A percentile compares a stretch with the other conserved stretches of the same genome.
These are phyloP conservation scores for Dolichotis patagonum DNA, from an alignment of 2,113 vertebrate genomes.

Conservation along the genomic window DNA sequence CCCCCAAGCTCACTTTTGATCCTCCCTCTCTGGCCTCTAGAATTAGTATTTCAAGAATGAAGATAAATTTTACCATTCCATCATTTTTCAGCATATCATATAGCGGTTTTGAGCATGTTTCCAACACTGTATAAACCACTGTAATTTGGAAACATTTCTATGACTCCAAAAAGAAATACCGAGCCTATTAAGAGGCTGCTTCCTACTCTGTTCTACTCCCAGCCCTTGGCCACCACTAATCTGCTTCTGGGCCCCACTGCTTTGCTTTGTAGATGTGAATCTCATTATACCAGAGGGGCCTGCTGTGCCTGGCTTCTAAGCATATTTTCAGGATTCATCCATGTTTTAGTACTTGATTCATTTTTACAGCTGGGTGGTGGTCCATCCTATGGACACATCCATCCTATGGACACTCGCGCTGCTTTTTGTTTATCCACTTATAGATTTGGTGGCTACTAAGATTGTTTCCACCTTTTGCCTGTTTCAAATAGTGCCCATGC, in stretches of 20 bases:
- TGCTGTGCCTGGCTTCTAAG: background rate
- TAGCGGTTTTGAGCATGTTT: background rate
- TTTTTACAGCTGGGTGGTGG: background rate
- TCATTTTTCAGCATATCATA: background rate
- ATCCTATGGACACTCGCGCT: background rate
- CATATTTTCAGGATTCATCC: background rate
- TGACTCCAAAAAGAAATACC: background rate
- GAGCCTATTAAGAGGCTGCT: background rate
- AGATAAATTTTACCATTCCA: background rate
- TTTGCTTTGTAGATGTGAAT: background rate
- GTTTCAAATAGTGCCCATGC: background rate
- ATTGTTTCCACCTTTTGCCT: background rate
- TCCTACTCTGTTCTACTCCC: background rate
- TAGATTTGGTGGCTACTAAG: background rate
- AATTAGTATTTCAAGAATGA: background rate
- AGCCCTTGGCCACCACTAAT: background rate
- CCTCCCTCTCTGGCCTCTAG: background rate
- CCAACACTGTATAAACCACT: background rate
- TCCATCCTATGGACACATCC: background rate
- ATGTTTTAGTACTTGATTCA: background rate
- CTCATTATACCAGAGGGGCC: too few species aligned
- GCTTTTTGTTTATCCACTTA: background rate
- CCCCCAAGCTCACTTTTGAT: background rate
- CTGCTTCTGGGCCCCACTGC: background rate
- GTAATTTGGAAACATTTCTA: background rate